A percentile compares a stretch with the other conserved stretches of the same genome.
Evolutionary conservation across 1,140 invertebrate species (phyloP).

Genomic region (Drosophila guanche): DNA sequence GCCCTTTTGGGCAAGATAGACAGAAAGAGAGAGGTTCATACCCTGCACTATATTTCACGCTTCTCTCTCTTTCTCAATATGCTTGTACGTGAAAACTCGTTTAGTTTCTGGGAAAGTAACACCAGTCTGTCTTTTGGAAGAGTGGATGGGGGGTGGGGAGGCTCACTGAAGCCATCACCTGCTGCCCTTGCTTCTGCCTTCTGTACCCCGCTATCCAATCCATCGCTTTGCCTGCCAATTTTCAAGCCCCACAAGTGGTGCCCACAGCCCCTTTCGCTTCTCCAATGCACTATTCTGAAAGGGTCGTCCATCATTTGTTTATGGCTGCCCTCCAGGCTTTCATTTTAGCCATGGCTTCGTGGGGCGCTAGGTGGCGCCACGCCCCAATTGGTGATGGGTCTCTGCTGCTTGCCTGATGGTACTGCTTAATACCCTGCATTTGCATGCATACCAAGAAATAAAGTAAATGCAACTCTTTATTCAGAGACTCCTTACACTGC

Average conservation of each 20-base stretch:
- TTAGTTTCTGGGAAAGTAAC: constrained; percentile 44
- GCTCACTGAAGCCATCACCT: constrained; percentile 17
- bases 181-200: constrained; percentile 28
- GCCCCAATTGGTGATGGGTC: constrained; percentile 12
- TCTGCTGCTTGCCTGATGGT: constrained; percentile 2
- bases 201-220: constrained; percentile 2
- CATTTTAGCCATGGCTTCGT: constrained; percentile 41
- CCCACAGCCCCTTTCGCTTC: constrained; percentile 1
- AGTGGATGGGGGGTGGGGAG: not conserved
- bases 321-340: constrained; percentile 31
- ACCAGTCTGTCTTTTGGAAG: constrained; percentile 6
- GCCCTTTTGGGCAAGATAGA: not conserved
- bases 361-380: constrained; percentile 49
- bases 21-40: no score
- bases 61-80: constrained; percentile 11
- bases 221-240: constrained; percentile 43
- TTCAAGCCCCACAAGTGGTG: constrained; percentile 66
- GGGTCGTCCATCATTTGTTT: constrained; percentile 36
- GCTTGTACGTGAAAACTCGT: constrained; percentile 35
- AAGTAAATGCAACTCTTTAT: no score
- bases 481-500: no score
- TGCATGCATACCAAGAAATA: no score
- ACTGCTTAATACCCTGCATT: no score
- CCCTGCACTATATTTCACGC: no score
- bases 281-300: not conserved